Base-by-base conservation (phyloP, 2,113 vertebrate genomes). In the Empidonax traillii region DNA sequence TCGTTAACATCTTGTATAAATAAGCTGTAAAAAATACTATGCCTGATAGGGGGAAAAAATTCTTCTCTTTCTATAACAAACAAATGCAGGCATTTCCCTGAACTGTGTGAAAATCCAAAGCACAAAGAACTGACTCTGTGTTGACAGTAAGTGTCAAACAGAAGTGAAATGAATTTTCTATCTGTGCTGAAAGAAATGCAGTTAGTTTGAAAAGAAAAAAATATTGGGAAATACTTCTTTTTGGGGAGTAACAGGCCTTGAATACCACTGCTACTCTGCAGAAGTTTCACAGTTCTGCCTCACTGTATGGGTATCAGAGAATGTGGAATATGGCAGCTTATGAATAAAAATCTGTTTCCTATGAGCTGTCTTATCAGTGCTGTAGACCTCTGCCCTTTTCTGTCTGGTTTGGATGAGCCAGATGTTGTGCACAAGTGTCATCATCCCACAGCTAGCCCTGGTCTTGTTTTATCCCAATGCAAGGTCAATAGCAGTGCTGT, bases 11-110 rank as follows among this genome's bases (percentile, higher is more conserved):
- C 58, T 83, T 73, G 28, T 73, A 62, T 69, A 95, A 93, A 94
- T 82, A 96, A 89, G 21, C 71, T 93, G 46, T 69, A 91, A 93
- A 92, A 96, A 79, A 51, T 35, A 73, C 27, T 59, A 33, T 66
- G 55, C 44, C 62, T 85, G 74, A 72, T 76, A 10, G 22, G 28
- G 25, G 7, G 0, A 3, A 25, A 41, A 33, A 73, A 41, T 30
- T 13, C 18, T 66, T 85, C 6, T 63, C 17, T 39, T 90, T 85
- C 76, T 37, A 79, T 87, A 88, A 85, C 49, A 91, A 90, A 75
- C 33, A 84, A 92, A 92, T 63, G 19, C 37, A 33, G 23, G 13
- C 53, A 46, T 72, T 91, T 92, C n/a, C 12, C 46, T 76, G 61
- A 49, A 89, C 65, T 87, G 10, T 37, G 49, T 95, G 85, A 87